phyloP scores from a whole-genome alignment of 2,797 vertebrate genomes.

The Semotilus atromaculatus region DNA sequence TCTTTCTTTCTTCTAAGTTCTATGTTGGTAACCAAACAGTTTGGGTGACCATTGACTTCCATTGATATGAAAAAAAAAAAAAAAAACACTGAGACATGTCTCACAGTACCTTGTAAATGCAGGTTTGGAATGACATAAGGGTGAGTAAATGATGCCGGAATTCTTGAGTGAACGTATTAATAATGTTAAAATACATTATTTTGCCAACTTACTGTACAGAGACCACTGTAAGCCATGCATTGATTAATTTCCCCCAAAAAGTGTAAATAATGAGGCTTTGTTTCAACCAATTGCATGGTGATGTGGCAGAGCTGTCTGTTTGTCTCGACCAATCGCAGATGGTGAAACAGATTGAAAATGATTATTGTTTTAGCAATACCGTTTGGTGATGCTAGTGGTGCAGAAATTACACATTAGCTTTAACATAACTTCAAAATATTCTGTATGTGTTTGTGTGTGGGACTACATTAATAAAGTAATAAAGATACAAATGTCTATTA shows the following conservation, averaged over 20 bases:
- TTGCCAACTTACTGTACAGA: background rate
- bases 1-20: no score
- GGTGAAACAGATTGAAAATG: background rate
- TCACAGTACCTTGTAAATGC: background rate
- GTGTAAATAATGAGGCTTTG: background rate
- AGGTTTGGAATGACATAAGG: background rate
- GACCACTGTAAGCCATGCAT: background rate
- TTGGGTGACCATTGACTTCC: background rate
- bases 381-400: background rate
- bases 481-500: conserved; percentile 55
- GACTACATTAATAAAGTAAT: conserved; percentile 30
- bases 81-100: background rate
- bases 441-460: background rate
- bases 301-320: background rate
- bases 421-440: background rate
- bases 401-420: background rate
- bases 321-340: background rate
- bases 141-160: background rate
- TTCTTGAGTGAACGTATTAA: background rate
- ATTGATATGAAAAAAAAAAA: background rate
- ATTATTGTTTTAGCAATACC: background rate
- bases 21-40: background rate
- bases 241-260: background rate
- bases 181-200: background rate
- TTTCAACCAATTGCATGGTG: background rate